Evolutionary conservation across 2,888 invertebrate species (phyloP).

Genomic region (Thera britannica): DNA sequence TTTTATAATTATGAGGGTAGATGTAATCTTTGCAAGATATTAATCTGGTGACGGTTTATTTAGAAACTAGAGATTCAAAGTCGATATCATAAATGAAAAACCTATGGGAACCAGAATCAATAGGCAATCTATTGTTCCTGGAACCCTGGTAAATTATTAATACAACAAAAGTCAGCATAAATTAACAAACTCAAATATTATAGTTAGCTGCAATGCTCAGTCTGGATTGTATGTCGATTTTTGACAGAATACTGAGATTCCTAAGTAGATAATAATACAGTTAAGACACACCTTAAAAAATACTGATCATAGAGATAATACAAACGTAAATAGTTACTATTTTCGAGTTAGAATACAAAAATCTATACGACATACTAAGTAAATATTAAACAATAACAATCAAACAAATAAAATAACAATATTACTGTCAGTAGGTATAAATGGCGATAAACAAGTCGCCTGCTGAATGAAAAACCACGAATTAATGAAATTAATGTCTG

Average conservation of each 20-base stretch:
- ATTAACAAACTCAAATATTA: too few relatives aligned
- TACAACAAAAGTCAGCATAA: too few relatives aligned
- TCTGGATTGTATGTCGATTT: too few relatives aligned
- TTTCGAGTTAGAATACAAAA: neutral
- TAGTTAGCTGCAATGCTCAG: too few relatives aligned
- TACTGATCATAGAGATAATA: constrained; percentile 4
- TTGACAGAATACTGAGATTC: neutral
- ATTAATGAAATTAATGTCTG: too few relatives aligned
- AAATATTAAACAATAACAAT: neutral
- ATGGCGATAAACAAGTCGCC: neutral
- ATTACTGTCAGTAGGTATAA: neutral
- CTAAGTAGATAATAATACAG: neutral
- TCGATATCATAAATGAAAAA: too few relatives aligned
- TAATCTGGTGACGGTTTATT: neutral
- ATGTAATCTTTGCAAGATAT: too few relatives aligned
- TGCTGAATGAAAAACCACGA: too few relatives aligned
- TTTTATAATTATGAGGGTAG: too few relatives aligned
- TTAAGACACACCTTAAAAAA: constrained; percentile 14
- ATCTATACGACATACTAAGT: neutral
- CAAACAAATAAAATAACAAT: neutral
- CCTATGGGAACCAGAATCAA: too few relatives aligned
- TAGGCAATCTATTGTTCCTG: too few relatives aligned
- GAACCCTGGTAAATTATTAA: too few relatives aligned
- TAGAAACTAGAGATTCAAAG: constrained; percentile 10
- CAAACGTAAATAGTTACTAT: neutral